Conservation (phyloP, 2,888 invertebrate species). For the Byasa hedistus region DNA sequence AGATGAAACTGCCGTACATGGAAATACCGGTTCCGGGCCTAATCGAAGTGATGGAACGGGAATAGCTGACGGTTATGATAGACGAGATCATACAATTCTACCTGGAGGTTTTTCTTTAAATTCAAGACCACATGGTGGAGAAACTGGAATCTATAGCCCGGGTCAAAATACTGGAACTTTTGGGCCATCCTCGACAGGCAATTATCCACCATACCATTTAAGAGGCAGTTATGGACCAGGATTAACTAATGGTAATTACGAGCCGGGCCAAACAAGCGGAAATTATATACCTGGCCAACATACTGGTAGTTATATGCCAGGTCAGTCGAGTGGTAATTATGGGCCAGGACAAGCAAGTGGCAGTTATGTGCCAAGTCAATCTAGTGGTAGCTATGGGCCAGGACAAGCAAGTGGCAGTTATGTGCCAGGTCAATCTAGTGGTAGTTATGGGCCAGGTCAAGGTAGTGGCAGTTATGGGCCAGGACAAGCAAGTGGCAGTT, state of each 20-base stretch:
- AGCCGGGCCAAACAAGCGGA: conserved; percentile 10
- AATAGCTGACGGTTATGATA: too few species aligned
- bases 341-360: conserved; percentile 31
- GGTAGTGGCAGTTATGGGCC: background rate
- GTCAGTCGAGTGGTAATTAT: conserved; percentile 14
- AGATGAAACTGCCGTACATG: background rate
- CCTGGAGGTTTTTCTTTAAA: too few species aligned
- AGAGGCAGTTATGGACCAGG: background rate
- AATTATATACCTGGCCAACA: conserved; percentile 32
- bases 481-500: conserved; percentile 18
- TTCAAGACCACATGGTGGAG: too few species aligned
- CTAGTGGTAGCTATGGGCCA: background rate
- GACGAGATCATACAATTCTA: too few species aligned
- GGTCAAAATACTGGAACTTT: background rate
- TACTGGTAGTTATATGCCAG: conserved; percentile 18
- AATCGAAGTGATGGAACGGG: background rate
- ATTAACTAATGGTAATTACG: conserved; percentile 1
- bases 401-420: conserved; percentile 26
- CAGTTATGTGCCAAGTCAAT: conserved; percentile 34
- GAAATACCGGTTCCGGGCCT: background rate
- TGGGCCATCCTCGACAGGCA: background rate
- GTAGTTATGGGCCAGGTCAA: background rate
- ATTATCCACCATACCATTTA: background rate
- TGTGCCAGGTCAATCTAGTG: conserved; percentile 29
- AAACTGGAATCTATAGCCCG: background rate